phyloP scores from a whole-genome alignment of 2,888 invertebrate species.

The Agonum fuliginosum region DNA sequence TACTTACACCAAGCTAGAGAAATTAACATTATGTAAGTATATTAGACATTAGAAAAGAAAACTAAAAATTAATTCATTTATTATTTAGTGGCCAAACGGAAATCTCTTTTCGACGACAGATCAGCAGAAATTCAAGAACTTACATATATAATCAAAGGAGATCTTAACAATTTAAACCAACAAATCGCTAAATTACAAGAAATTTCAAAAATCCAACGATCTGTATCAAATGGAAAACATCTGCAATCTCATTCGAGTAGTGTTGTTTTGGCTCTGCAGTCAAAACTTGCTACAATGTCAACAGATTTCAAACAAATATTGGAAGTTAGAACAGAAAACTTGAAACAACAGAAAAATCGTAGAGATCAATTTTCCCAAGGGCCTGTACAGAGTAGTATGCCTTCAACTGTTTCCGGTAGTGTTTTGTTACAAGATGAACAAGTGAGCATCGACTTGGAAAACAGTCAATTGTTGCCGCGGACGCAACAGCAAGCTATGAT shows the following conservation, averaged over 20 bases:
- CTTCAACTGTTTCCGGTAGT: slow-evolving; percentile 76
- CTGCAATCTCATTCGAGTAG: slow-evolving; percentile 94
- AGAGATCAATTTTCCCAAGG: slow-evolving; percentile 93
- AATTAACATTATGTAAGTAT: slow-evolving; percentile 92
- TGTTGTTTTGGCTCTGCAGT: slow-evolving; percentile 93
- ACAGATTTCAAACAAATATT: slow-evolving; percentile 98
- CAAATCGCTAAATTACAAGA: slow-evolving; percentile 96
- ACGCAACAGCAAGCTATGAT: slow-evolving; percentile 79
- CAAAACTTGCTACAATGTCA: slow-evolving; percentile 96
- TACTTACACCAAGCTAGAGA: slow-evolving; percentile 97
- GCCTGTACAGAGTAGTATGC: slow-evolving; percentile 77
- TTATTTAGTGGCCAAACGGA: slow-evolving; percentile 97
- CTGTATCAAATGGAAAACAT: slow-evolving; percentile 80
- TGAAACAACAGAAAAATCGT: slow-evolving; percentile 95
- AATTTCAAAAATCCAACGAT: slow-evolving; percentile 84
- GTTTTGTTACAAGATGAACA: slow-evolving; percentile 78
- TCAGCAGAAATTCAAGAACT: slow-evolving; percentile 97
- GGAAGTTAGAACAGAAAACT: slow-evolving; percentile 97
- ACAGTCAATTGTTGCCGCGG: slow-evolving; percentile 71
- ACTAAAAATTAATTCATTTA: slow-evolving; percentile 78
- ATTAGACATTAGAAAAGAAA: background rate
- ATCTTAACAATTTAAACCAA: slow-evolving; percentile 94
- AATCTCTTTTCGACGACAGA: slow-evolving; percentile 97
- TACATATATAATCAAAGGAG: slow-evolving; percentile 97
- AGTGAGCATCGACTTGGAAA: slow-evolving; percentile 91